Conservation (phyloP, 30 jellyfish, hydroid and myxozoan species). For the Clytia hemisphaerica region DNA sequence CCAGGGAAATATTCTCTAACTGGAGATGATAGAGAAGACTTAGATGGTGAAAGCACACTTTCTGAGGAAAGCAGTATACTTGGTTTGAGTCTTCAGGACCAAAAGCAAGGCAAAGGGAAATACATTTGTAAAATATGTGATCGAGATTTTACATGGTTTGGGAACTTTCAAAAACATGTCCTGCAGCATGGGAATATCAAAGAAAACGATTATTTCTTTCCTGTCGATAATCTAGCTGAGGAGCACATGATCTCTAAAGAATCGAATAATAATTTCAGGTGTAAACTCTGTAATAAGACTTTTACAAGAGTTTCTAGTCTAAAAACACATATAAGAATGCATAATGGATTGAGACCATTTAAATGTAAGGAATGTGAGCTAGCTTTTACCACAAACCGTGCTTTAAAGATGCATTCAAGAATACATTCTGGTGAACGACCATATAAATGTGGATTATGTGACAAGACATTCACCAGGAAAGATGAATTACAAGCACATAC, state of each 20-base stretch:
- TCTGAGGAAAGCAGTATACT: too few relatives aligned
- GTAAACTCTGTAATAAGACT: constrained; percentile 55
- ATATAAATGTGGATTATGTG: constrained; percentile 71
- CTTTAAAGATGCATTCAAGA: constrained; percentile 77
- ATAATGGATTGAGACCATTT: constrained; percentile 82
- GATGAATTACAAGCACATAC: constrained; percentile 89
- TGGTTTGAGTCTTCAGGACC: too few relatives aligned
- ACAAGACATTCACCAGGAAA: constrained; percentile 79
- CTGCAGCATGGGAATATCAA: constrained; percentile 46
- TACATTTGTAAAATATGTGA: constrained; percentile 74
- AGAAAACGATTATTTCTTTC: constrained; percentile 12
- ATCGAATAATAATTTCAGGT: constrained; percentile 53
- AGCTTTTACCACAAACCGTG: constrained; percentile 86
- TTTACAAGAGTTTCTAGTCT: constrained; percentile 87
- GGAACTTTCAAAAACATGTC: constrained; percentile 88
- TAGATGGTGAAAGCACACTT: too few relatives aligned
- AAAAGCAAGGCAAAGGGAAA: constrained; percentile 49
- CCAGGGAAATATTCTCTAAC: too few relatives aligned
- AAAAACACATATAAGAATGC: constrained; percentile 87
- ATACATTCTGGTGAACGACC: constrained; percentile 82
- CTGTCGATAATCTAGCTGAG: constrained; percentile 33
- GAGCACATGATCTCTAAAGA: constrained; percentile 63
- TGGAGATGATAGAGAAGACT: too few relatives aligned
- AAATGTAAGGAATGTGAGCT: constrained; percentile 67
- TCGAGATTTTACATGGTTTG: constrained; percentile 92